Conservation (phyloP, 2,113 vertebrate genomes). For the Rhabdornis inornatus region DNA sequence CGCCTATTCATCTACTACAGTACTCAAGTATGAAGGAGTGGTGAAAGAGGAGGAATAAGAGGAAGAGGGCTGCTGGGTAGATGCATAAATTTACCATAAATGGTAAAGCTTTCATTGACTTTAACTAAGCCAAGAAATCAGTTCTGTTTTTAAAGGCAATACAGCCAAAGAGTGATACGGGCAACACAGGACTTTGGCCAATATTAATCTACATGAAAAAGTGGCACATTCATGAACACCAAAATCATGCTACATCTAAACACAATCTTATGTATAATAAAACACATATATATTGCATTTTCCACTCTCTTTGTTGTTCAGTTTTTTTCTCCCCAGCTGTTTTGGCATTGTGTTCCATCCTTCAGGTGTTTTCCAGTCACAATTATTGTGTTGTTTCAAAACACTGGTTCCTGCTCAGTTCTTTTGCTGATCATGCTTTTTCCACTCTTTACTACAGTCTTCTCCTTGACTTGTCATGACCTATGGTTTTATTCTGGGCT, state of each 20-base stretch:
- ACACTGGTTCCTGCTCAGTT: background rate
- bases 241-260: background rate
- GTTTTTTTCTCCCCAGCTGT: background rate
- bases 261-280: background rate
- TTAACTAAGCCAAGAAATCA: slow-evolving; percentile 6
- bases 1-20: slow-evolving; percentile 1
- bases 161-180: background rate
- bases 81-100: slow-evolving; percentile 37
- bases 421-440: background rate
- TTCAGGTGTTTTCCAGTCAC: slow-evolving; percentile 8
- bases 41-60: background rate
- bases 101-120: slow-evolving; percentile 2
- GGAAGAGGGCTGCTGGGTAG: background rate
- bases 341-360: background rate
- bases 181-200: background rate
- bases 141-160: background rate
- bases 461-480: background rate
- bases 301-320: background rate
- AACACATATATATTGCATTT: background rate
- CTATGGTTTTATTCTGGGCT: background rate
- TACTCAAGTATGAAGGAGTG: background rate
- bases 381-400: slow-evolving; percentile 15
- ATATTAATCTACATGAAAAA: background rate
- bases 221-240: background rate
- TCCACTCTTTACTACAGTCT: background rate